A percentile compares a stretch with the other conserved stretches of the same genome.
Conservation (phyloP, 1,140 invertebrate species). For the Bombus confusus region DNA sequence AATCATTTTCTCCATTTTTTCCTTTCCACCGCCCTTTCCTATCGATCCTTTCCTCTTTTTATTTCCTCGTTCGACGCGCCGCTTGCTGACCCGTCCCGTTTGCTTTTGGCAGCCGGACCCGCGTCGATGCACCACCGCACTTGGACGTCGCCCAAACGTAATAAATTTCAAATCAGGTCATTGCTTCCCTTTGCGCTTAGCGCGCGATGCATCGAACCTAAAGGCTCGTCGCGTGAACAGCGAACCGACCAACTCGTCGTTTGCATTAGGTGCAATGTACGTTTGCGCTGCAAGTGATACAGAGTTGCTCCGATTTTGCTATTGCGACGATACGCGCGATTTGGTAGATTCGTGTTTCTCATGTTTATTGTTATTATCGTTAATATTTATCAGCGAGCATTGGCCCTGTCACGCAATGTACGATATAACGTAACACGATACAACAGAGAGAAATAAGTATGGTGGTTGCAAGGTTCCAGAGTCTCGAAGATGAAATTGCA, state of each 20-base stretch:
- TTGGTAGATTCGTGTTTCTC: background rate
- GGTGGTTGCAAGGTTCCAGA: too few relatives aligned
- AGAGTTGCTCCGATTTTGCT: background rate
- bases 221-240: background rate
- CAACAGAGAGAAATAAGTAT: too few relatives aligned
- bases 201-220: slow-evolving; percentile 35
- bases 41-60: background rate
- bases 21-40: background rate
- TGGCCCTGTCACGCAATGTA: too few relatives aligned
- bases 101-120: slow-evolving; percentile 62
- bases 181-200: slow-evolving; percentile 68
- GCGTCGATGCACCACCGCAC: slow-evolving; percentile 62
- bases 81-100: slow-evolving; percentile 15
- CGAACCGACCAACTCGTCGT: background rate
- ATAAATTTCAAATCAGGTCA: slow-evolving; percentile 75
- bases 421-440: too few relatives aligned
- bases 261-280: background rate
- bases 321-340: background rate
- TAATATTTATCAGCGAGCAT: too few relatives aligned
- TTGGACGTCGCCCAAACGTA: slow-evolving; percentile 71
- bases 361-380: background rate
- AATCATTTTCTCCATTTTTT: background rate
- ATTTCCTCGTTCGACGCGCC: slow-evolving; percentile 16
- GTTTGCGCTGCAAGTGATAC: background rate
- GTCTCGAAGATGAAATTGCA: too few relatives aligned